Evolutionary conservation across 2,888 invertebrate genomes (phyloP), one percentile per base, ranked within the genome.

Genomic region (Aplocera efformata): DNA sequence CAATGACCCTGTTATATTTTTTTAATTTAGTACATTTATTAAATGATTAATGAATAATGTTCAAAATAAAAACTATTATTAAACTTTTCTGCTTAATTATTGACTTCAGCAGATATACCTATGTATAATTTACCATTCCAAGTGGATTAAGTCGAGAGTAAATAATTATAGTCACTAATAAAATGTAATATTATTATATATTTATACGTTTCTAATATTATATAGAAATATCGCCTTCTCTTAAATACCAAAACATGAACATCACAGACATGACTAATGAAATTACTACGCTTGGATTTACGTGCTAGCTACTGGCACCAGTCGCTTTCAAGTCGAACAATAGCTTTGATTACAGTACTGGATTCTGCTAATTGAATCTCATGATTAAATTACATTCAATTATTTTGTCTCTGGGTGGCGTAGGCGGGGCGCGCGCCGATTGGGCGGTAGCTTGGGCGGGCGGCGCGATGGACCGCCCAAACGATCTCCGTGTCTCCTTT

Each of bases 341-440:
- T 76, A 52, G 72, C 63, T 54, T 63, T 80, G 67, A 83, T 83
- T 79, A 67, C 56, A 43, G 48, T 50, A 52, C 44, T 52, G 49
- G 56, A 53, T 57, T 63, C 53, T 58, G 56, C 64, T 83, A 84
- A 85, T 82, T 81, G 72, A 83, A 84, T 84, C 63, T 63, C 67
- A 64, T 78, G 74, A 83, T 83, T 82, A 70, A 78, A 83, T 85
- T 83, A 84, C 67, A 63, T 61, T 72, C 79, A 80, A 83, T 84
- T 83, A 84, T 75, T 64, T 62, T 46, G 53, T 63, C 59, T 56
- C 49, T 17, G 13, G 13, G 13, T 17, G 13, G 46, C 47, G 51
- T 72, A 71, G 83, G 84, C 81, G 81, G 79, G 63, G 63, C 67
- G 57, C 24, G 48, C 35, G 51, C 52, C 53, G 64, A 62, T 67